phyloP scores from a whole-genome alignment of 2,113 vertebrate species.

The Pteronura brasiliensis region DNA sequence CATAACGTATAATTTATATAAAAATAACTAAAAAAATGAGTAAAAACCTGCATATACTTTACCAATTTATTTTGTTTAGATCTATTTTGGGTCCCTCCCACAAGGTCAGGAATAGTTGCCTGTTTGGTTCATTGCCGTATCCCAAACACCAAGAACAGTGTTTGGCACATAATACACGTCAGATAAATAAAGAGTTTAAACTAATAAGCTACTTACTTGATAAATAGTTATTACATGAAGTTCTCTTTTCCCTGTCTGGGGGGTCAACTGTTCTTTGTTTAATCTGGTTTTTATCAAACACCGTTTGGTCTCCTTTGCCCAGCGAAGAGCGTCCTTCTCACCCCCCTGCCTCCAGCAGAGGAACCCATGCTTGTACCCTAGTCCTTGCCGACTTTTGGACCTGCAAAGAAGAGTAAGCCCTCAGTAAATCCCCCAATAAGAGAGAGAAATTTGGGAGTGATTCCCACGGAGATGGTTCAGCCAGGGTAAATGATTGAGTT shows the following conservation, averaged over 20 bases:
- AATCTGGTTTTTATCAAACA: not conserved
- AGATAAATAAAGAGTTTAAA: not conserved
- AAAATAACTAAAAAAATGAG: not conserved
- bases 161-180: not conserved
- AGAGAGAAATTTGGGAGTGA: not conserved
- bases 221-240: not conserved
- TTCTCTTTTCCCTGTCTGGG: not conserved
- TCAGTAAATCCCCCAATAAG: not conserved
- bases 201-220: not conserved
- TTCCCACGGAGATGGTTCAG: not conserved
- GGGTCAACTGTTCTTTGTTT: not conserved
- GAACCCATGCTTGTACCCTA: rapidly evolving
- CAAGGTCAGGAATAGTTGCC: no score
- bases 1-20: not conserved
- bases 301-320: not conserved
- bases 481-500: not conserved
- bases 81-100: not conserved
- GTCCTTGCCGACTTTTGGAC: not conserved
- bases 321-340: not conserved
- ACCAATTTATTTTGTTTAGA: no score
- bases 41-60: not conserved
- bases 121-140: not conserved
- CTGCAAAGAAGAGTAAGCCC: not conserved
- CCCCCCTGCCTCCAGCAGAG: rapidly evolving
- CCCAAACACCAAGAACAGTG: not conserved